Evolutionary conservation across 2,888 invertebrate species (phyloP).

Genomic region (Apotomis turbidana): DNA sequence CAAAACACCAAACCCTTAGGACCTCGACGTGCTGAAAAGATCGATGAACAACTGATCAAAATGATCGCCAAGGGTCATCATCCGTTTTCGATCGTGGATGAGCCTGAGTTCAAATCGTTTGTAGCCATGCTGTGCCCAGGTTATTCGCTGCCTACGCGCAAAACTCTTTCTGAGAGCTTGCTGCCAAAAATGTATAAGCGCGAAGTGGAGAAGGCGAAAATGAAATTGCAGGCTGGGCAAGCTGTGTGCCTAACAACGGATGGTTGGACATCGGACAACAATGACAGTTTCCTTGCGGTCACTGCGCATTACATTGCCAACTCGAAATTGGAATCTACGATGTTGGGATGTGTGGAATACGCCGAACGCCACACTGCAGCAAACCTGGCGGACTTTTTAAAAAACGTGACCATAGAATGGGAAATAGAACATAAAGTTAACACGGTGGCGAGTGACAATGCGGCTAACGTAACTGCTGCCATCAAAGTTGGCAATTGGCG

Average conservation of each 20-base stretch:
- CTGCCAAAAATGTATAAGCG: neutral
- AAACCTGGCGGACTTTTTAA: neutral
- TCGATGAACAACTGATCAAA: conserved; percentile 43
- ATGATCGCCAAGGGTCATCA: conserved; percentile 46
- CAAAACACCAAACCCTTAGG: conserved; percentile 12
- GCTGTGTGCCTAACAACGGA: neutral
- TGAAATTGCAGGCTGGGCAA: neutral
- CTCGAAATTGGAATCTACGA: neutral
- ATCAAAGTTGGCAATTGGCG: neutral
- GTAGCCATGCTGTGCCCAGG: conserved; percentile 43
- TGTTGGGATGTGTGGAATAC: neutral
- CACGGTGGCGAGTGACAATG: neutral
- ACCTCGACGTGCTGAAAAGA: neutral
- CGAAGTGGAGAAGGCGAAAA: neutral
- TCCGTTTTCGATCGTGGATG: conserved; percentile 37
- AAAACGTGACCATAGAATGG: neutral
- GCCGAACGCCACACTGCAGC: neutral
- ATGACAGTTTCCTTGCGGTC: neutral
- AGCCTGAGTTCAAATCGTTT: conserved; percentile 44
- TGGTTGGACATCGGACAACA: neutral
- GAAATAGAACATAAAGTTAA: neutral
- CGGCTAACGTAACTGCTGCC: neutral
- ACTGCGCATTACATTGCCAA: neutral
- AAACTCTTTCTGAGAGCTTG: conserved; percentile 21
- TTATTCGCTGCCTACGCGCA: conserved; percentile 43